phyloP scores from a whole-genome alignment of 2,888 invertebrate genomes.

The Holacanthella duospinosa region DNA sequence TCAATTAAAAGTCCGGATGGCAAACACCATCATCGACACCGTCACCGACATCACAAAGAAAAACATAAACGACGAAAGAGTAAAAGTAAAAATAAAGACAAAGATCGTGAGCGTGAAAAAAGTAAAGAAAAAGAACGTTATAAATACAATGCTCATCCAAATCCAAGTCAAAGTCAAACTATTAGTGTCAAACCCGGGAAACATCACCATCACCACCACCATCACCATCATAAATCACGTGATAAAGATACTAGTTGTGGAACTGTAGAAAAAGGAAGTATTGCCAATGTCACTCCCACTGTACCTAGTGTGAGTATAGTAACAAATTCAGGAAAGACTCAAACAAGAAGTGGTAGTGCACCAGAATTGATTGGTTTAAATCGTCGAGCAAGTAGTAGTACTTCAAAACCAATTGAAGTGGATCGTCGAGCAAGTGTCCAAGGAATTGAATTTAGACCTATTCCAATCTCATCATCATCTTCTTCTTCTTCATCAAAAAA shows the following conservation, averaged over 20 bases:
- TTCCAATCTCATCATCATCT: neutral
- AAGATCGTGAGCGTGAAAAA: conserved; percentile 7
- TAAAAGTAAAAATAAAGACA: conserved; percentile 14
- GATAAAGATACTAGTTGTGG: neutral
- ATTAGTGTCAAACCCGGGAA: conserved; percentile 11
- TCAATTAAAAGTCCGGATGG: conserved; percentile 2
- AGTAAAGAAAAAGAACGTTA: neutral
- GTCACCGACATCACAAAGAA: conserved; percentile 32
- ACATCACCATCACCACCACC: conserved; percentile 1
- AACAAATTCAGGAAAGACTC: neutral
- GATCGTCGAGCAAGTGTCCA: neutral
- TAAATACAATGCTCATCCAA: conserved; percentile 12
- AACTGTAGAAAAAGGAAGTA: neutral
- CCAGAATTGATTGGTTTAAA: neutral
- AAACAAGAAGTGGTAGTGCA: neutral
- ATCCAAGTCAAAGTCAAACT: conserved; percentile 10
- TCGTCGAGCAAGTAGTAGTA: neutral
- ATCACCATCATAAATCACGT: neutral
- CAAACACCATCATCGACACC: conserved; percentile 28
- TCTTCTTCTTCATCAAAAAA: neutral
- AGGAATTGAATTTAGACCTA: neutral
- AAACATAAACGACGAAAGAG: conserved; percentile 21
- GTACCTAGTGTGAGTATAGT: neutral
- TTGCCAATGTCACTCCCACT: neutral
- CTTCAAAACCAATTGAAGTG: no score